These are phyloP conservation scores for Drosophila macrospina DNA, from an alignment of 2,888 invertebrate genomes.

Conservation along the genomic window DNA sequence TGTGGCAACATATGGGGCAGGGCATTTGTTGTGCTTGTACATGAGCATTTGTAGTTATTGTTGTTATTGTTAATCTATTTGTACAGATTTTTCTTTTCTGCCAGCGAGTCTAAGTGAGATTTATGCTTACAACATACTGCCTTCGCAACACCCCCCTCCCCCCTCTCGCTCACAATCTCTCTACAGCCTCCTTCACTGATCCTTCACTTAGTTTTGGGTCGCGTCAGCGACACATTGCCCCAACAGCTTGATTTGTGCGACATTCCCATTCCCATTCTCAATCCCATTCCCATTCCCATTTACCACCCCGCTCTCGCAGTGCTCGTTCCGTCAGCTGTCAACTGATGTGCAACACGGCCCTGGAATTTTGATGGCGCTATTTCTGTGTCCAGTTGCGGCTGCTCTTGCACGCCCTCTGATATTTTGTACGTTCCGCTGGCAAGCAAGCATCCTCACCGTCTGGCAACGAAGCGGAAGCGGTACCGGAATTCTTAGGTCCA, in stretches of 20 bases:
- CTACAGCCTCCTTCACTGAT: too few species aligned
- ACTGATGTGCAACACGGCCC: constrained; percentile 74
- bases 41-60: constrained; percentile 52
- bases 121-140: constrained; percentile 40
- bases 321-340: constrained; percentile 27
- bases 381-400: constrained; percentile 65
- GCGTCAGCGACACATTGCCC: constrained; percentile 68
- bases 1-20: constrained; percentile 71
- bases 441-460: constrained; percentile 81
- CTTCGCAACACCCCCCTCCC: too few species aligned
- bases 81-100: constrained; percentile 58
- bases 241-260: constrained; percentile 59
- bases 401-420: constrained; percentile 51
- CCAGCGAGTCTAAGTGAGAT: constrained; percentile 65
- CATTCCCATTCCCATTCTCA: constrained; percentile 33
- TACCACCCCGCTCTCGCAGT: neutral
- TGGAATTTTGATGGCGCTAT: constrained; percentile 83
- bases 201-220: too few species aligned
- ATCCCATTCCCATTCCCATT: neutral
- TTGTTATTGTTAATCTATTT: constrained; percentile 76
- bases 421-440: constrained; percentile 82
- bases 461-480: constrained; percentile 71
- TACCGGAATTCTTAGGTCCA: constrained; percentile 77
- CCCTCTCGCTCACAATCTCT: neutral
- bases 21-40: constrained; percentile 32